Evolutionary conservation across 2,888 invertebrate species (phyloP).

Genomic region (Thymelicus lineola): DNA sequence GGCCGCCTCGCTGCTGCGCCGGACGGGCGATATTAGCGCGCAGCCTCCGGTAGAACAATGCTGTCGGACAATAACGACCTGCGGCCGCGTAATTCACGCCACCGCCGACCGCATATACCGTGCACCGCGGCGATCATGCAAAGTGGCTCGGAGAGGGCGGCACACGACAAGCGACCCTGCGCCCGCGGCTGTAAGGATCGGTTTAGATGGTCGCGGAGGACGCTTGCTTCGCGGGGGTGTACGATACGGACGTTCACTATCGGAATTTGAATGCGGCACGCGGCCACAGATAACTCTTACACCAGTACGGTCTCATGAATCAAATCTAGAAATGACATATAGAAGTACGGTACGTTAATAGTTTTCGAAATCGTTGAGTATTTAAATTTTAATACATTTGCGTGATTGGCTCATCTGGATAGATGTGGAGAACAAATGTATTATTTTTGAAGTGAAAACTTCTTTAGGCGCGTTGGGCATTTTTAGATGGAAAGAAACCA

Average conservation of each 20-base stretch:
- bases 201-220: slow-evolving; percentile 37
- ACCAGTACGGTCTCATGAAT: neutral
- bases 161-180: slow-evolving; percentile 49
- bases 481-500: no score
- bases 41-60: slow-evolving; percentile 42
- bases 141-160: slow-evolving; percentile 58
- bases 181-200: neutral
- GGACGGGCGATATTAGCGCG: slow-evolving; percentile 44
- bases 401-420: no score
- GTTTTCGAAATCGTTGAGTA: no score
- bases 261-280: slow-evolving; percentile 73
- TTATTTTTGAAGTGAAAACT: no score
- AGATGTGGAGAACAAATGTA: no score
- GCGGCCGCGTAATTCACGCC: slow-evolving; percentile 82
- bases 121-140: slow-evolving; percentile 74
- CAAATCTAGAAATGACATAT: no score
- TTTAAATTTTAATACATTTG: no score
- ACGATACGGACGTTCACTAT: slow-evolving; percentile 56
- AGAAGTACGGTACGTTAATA: no score
- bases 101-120: slow-evolving; percentile 51
- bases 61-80: slow-evolving; percentile 64
- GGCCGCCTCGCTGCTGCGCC: neutral
- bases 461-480: no score
- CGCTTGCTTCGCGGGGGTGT: slow-evolving; percentile 69
- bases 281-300: slow-evolving; percentile 30